A percentile compares a stretch with the other conserved stretches of the same genome.
Conservation (phyloP, 2,797 vertebrate species). For the Pseudopleuronectes americanus region DNA sequence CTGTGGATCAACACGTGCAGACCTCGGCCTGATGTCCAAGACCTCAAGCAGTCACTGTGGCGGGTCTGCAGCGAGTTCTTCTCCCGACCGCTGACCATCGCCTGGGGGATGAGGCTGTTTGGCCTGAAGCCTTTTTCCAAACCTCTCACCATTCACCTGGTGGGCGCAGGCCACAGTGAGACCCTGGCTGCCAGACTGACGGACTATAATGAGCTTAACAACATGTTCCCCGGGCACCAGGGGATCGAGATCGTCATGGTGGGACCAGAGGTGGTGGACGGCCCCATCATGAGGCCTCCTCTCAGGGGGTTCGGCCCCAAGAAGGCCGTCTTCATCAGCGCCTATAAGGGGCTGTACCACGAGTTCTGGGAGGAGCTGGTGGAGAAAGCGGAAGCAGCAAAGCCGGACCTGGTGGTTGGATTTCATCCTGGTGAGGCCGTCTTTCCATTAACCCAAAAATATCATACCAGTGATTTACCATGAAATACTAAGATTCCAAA, state of each 20-base stretch:
- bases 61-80: slow-evolving; percentile 88
- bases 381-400: slow-evolving; percentile 85
- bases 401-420: slow-evolving; percentile 90
- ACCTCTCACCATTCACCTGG: slow-evolving; percentile 90
- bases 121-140: slow-evolving; percentile 80
- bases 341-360: slow-evolving; percentile 90
- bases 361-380: slow-evolving; percentile 95
- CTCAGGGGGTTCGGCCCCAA: slow-evolving; percentile 79
- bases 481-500: background rate
- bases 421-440: slow-evolving; percentile 90
- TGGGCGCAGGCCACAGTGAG: slow-evolving; percentile 89
- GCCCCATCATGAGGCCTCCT: slow-evolving; percentile 86
- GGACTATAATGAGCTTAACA: slow-evolving; percentile 90
- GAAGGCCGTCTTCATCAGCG: slow-evolving; percentile 87
- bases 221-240: slow-evolving; percentile 90
- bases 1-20: slow-evolving; percentile 87
- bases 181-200: slow-evolving; percentile 86
- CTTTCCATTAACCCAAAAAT: slow-evolving; percentile 2
- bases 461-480: too few species aligned
- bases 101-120: slow-evolving; percentile 83
- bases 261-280: slow-evolving; percentile 88
- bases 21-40: slow-evolving; percentile 83
- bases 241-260: slow-evolving; percentile 93
- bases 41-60: slow-evolving; percentile 85
- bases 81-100: slow-evolving; percentile 86